Conservation (phyloP, 2,888 invertebrate genomes). For the Drosophila hamatofila region DNA sequence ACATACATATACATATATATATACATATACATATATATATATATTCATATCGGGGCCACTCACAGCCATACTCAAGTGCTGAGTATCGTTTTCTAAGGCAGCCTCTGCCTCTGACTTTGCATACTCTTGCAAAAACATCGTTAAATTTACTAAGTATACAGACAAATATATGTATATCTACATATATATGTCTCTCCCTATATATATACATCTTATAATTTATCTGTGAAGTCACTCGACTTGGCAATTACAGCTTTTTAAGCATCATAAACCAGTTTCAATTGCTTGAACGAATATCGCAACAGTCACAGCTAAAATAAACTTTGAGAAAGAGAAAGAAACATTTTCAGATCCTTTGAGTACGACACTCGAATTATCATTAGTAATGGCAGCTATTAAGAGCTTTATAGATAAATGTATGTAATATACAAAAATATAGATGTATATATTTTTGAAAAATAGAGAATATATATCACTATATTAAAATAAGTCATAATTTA, state of each 20-base stretch:
- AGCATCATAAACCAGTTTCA: constrained; percentile 13
- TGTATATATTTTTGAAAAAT: neutral
- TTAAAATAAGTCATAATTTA: no score
- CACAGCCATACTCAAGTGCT: constrained; percentile 38
- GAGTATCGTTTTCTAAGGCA: constrained; percentile 48
- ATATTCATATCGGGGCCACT: constrained; percentile 54
- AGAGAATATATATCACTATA: neutral
- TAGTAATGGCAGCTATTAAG: neutral
- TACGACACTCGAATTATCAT: neutral
- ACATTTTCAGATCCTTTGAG: neutral
- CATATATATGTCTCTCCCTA: neutral
- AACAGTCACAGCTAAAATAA: neutral
- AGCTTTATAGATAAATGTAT: neutral
- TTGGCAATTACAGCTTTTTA: constrained; percentile 41
- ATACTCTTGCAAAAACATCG: constrained; percentile 43
- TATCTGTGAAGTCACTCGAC: constrained; percentile 25
- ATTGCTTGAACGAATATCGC: constrained; percentile 1
- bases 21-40: neutral
- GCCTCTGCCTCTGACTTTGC: constrained; percentile 11
- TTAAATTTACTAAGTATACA: constrained; percentile 16
- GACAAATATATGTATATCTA: neutral
- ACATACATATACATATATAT: constrained; percentile 5
- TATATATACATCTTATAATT: neutral
- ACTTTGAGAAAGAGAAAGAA: neutral
- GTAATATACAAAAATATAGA: neutral